Evolutionary conservation across 2,797 vertebrate species (phyloP).

Genomic region (Girardinus metallicus): DNA sequence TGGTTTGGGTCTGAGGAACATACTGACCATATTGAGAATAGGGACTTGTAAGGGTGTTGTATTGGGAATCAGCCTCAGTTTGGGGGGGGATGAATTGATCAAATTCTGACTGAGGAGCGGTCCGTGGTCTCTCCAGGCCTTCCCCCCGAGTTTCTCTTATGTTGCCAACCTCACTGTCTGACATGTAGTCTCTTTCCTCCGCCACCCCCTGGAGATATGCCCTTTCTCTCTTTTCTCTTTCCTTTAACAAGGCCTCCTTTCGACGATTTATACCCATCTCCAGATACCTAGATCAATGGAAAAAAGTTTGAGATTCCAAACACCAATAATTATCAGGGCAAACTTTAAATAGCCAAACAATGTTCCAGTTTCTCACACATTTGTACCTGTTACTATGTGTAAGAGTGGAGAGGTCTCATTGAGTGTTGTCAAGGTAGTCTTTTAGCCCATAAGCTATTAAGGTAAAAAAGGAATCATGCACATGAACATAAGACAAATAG

Average conservation of each 20-base stretch:
- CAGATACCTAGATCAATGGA: conserved; percentile 84
- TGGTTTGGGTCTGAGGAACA: conserved; percentile 91
- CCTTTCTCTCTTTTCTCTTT: conserved; percentile 96
- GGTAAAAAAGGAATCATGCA: conserved; percentile 73
- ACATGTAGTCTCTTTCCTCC: conserved; percentile 99
- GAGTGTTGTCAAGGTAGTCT: conserved; percentile 79
- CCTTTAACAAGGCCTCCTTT: conserved; percentile 96
- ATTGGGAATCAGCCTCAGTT: conserved; percentile 92
- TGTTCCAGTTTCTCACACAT: conserved; percentile 70
- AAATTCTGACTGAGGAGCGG: conserved; percentile 96
- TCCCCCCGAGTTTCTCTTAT: conserved; percentile 90
- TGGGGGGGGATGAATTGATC: conserved; percentile 95
- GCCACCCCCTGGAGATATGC: conserved; percentile 99
- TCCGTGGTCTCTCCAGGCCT: conserved; percentile 92
- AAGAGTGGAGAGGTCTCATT: conserved; percentile 74
- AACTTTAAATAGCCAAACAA: conserved; percentile 35
- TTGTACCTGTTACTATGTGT: conserved; percentile 79
- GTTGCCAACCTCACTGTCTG: conserved; percentile 97
- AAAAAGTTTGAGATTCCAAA: conserved; percentile 20
- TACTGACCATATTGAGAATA: conserved; percentile 94
- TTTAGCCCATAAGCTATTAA: conserved; percentile 79
- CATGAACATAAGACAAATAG: conserved; percentile 58
- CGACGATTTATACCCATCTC: conserved; percentile 99
- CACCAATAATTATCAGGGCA: conserved; percentile 7
- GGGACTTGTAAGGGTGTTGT: conserved; percentile 91